phyloP scores from a whole-genome alignment of 2,797 vertebrate genomes.

The Intellagama lesueurii region DNA sequence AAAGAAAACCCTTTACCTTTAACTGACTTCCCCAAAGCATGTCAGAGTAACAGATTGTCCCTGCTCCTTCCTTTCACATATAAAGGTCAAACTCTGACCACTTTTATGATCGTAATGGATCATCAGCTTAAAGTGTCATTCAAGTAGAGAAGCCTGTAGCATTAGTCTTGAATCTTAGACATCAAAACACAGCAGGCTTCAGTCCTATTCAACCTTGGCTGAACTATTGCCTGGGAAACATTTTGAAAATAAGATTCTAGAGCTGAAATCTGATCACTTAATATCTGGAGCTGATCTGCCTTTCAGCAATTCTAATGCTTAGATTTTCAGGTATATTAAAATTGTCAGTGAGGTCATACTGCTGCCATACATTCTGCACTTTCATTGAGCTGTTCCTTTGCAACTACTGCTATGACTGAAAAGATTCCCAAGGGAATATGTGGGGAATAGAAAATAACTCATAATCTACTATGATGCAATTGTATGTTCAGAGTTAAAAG shows the following conservation, averaged over 20 bases:
- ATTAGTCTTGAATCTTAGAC: constrained; percentile 64
- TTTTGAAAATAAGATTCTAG: constrained; percentile 7
- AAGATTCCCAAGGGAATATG: constrained; percentile 35
- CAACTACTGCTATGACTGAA: constrained; percentile 51
- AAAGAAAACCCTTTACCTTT: not conserved
- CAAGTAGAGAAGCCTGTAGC: constrained; percentile 53
- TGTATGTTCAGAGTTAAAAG: constrained; percentile 49
- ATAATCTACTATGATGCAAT: constrained; percentile 59
- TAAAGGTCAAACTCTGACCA: constrained; percentile 61
- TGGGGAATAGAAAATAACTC: constrained; percentile 57
- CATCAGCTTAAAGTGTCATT: constrained; percentile 62
- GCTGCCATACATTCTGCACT: constrained; percentile 20
- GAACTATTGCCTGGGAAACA: not conserved
- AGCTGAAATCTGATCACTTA: constrained; percentile 64
- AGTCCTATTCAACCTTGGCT: not conserved
- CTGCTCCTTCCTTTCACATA: not conserved
- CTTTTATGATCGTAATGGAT: constrained; percentile 55
- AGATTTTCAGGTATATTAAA: constrained; percentile 58
- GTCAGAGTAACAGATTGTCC: not conserved
- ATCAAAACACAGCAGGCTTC: not conserved
- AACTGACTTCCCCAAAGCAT: not conserved
- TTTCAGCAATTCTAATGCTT: constrained; percentile 59
- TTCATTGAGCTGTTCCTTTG: constrained; percentile 57
- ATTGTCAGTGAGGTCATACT: constrained; percentile 55
- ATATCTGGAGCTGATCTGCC: constrained; percentile 62